Evolutionary conservation across 2,113 vertebrate species (phyloP).

Genomic region (Sander lucioperca): DNA sequence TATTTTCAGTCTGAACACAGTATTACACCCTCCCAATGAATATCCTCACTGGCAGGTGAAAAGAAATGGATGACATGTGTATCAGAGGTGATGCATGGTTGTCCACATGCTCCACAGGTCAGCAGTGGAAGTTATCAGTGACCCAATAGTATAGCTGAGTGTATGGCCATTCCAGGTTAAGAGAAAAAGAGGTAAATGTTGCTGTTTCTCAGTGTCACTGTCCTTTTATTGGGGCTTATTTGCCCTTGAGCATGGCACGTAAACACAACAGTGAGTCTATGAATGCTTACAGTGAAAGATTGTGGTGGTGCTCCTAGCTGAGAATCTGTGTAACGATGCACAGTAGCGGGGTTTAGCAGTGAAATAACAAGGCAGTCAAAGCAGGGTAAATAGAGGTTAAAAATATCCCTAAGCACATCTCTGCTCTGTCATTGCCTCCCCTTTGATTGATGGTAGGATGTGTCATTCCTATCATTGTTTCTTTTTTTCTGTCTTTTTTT

Average conservation of each 20-base stretch:
- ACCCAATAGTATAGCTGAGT: neutral
- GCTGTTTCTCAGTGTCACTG: neutral
- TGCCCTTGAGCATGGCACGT: slow-evolving; percentile 27
- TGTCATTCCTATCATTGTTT: slow-evolving; percentile 56
- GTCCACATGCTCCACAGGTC: neutral
- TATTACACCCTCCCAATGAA: slow-evolving; percentile 11
- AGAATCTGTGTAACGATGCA: slow-evolving; percentile 17
- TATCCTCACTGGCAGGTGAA: slow-evolving; percentile 19
- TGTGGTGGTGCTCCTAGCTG: slow-evolving; percentile 33
- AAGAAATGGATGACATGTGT: neutral
- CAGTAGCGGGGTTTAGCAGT: slow-evolving; percentile 28
- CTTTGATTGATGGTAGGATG: slow-evolving; percentile 67
- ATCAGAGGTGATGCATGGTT: slow-evolving; percentile 9
- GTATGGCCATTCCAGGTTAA: neutral
- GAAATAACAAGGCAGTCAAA: slow-evolving; percentile 55
- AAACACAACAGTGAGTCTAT: slow-evolving; percentile 43
- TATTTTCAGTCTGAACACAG: neutral
- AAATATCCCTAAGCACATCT: slow-evolving; percentile 66
- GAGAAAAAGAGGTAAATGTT: neutral
- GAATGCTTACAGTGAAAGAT: slow-evolving; percentile 43
- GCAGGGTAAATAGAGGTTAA: slow-evolving; percentile 67
- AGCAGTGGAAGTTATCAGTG: neutral
- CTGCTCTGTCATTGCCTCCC: slow-evolving; percentile 44
- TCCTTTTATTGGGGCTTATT: slow-evolving; percentile 19
- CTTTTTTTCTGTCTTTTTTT: neutral